Conservation (phyloP, 2,797 vertebrate species). For the Oceanodroma leucorhoa region DNA sequence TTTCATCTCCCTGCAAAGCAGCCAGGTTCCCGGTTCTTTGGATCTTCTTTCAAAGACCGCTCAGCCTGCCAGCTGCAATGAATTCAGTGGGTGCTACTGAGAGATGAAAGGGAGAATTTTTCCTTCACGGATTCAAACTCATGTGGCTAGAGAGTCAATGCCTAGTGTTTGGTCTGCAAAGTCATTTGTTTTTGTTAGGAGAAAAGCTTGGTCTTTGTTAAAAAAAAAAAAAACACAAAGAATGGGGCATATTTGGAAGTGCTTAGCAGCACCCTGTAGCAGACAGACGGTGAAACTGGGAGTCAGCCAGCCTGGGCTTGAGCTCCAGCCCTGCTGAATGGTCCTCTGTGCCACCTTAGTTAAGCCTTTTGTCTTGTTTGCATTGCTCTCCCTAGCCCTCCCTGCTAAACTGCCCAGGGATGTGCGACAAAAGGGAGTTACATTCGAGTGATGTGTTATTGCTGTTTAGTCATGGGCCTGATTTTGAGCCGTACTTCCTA, state of each 20-base stretch:
- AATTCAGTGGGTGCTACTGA: background rate
- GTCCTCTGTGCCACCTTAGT: background rate
- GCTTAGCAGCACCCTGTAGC: background rate
- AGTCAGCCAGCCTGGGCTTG: background rate
- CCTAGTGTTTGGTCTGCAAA: background rate
- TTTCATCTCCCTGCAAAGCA: constrained; percentile 20
- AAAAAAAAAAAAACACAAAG: background rate
- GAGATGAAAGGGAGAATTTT: constrained; percentile 8
- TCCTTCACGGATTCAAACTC: background rate
- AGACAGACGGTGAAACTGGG: background rate
- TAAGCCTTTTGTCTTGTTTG: background rate
- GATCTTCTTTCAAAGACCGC: constrained; percentile 25
- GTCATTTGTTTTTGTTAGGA: background rate
- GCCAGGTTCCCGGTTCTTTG: background rate
- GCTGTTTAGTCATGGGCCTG: background rate
- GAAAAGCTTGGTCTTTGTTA: background rate
- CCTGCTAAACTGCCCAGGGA: background rate
- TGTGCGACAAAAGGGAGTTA: background rate
- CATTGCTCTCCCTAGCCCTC: background rate
- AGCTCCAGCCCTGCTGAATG: constrained; percentile 7
- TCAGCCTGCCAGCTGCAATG: constrained; percentile 1
- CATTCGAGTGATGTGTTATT: background rate
- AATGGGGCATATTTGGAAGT: background rate
- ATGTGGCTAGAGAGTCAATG: background rate
- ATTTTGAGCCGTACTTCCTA: background rate